phyloP scores from a whole-genome alignment of 2,888 invertebrate genomes.

The Phortica magna region DNA sequence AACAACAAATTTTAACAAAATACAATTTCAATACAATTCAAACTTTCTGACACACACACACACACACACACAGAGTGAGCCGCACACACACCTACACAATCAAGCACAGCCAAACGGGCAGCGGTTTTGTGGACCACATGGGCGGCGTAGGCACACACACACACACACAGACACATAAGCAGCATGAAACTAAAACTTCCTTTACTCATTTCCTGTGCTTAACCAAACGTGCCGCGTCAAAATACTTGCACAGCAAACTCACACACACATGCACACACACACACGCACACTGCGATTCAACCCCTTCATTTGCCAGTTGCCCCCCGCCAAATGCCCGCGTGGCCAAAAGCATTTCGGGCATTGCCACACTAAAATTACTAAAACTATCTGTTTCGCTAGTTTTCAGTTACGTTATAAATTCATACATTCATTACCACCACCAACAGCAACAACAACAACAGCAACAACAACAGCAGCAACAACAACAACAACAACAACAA shows the following conservation, averaged over 20 bases:
- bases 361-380: conserved; percentile 56
- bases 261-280: neutral
- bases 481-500: neutral
- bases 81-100: neutral
- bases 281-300: neutral
- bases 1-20: conserved; percentile 69
- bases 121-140: conserved; percentile 9
- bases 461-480: neutral
- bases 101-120: neutral
- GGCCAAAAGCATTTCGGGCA: conserved; percentile 1
- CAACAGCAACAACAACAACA: neutral
- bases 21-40: conserved; percentile 76
- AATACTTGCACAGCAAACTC: neutral
- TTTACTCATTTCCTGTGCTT: conserved; percentile 70
- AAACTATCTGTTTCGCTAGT: conserved; percentile 72
- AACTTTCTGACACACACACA: conserved; percentile 71
- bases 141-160: neutral
- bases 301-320: neutral
- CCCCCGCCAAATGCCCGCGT: neutral
- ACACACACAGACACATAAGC: conserved; percentile 18
- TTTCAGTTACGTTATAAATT: conserved; percentile 74
- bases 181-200: conserved; percentile 73
- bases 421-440: conserved; percentile 73
- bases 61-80: conserved; percentile 46
- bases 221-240: conserved; percentile 12